Base-by-base conservation (phyloP, 2,888 invertebrate genomes). In the Pecten maximus region DNA sequence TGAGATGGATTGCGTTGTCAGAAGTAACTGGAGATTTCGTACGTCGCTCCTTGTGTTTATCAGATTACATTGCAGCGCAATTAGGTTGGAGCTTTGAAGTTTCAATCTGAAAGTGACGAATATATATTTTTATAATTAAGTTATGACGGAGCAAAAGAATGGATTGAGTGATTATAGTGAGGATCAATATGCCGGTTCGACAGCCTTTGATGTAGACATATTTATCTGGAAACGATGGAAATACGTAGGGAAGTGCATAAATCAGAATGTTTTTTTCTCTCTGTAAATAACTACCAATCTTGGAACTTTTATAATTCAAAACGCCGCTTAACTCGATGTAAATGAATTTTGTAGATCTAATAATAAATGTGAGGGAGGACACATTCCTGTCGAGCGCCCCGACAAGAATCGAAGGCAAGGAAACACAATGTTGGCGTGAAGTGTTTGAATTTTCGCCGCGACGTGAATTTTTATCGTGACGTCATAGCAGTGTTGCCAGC, bases 61-160 rank as follows among this genome's bases (percentile, higher is more conserved):
- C 74, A 74, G 74, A 74, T 74, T 74, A 28, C 2, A 23, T 28
- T 28, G 12, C 60, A 74, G 12, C 60, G n/a, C 6, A 28, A 74
- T 74, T 74, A 74, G 35, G 35, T 74, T 74, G 74, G 28, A 74
- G 74, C 74, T 74, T 74, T 74, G 74, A 28, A 74, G 74, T 74
- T 74, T 74, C 60, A 74, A 74, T 74, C n/a, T 74, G 60, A n/a
- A 74, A 74, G 60, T 28, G 74, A 28, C 35, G 74, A 28, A 74
- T 28, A 74, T 74, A n/a, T n/a, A n/a, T 74, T 35, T 74, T 35
- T 60, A 1, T 35, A 74, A 74, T 74, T 74, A 1, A 28, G 28
- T 74, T 74, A 74, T 74, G 74, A 35, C 10, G 35, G 15, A 35
- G 23, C 28, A 74, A 74, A 35, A 74, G 74, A 74, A 74, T 74